A percentile compares a stretch with the other conserved stretches of the same genome.
Evolutionary conservation across 2,113 vertebrate genomes (phyloP).

Genomic region (Pholis gunnellus): DNA sequence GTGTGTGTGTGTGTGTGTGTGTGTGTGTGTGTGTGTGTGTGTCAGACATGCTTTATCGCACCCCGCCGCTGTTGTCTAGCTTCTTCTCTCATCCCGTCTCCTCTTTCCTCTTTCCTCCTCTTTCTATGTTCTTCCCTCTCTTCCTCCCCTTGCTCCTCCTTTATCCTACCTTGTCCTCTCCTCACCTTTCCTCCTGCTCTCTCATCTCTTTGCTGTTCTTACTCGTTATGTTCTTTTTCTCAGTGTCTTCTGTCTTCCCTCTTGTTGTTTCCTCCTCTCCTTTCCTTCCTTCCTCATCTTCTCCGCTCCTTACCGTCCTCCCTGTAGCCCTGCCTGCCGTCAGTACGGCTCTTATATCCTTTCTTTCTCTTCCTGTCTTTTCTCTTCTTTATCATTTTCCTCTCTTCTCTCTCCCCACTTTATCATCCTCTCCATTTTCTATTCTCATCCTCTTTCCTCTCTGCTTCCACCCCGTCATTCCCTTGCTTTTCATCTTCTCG

Average conservation of each 20-base stretch:
- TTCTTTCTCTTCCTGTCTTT: too few relatives aligned
- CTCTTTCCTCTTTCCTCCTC: background rate
- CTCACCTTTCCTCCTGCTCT: background rate
- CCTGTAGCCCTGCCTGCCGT: too few relatives aligned
- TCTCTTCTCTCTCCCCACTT: too few relatives aligned
- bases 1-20: slow-evolving; percentile 49
- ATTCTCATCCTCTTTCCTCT: too few relatives aligned
- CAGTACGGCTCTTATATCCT: too few relatives aligned
- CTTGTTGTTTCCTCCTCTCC: too few relatives aligned
- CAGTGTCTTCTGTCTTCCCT: background rate
- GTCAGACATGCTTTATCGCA: slow-evolving; percentile 32
- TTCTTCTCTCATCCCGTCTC: background rate
- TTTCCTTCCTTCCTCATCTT: too few relatives aligned
- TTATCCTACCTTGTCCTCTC: background rate
- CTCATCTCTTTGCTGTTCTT: background rate
- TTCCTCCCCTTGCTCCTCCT: background rate
- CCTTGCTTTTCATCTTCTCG: too few relatives aligned
- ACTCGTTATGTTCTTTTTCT: background rate
- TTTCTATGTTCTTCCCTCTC: background rate
- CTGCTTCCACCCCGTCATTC: too few relatives aligned
- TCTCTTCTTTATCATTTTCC: too few relatives aligned
- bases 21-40: slow-evolving; percentile 36
- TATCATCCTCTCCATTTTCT: too few relatives aligned
- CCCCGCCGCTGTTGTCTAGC: background rate
- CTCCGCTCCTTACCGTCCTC: too few relatives aligned